A percentile compares a stretch with the other conserved stretches of the same genome.
These are phyloP conservation scores for Ptychoptera contaminata DNA, from an alignment of 2,888 invertebrate genomes.

Conservation along the genomic window DNA sequence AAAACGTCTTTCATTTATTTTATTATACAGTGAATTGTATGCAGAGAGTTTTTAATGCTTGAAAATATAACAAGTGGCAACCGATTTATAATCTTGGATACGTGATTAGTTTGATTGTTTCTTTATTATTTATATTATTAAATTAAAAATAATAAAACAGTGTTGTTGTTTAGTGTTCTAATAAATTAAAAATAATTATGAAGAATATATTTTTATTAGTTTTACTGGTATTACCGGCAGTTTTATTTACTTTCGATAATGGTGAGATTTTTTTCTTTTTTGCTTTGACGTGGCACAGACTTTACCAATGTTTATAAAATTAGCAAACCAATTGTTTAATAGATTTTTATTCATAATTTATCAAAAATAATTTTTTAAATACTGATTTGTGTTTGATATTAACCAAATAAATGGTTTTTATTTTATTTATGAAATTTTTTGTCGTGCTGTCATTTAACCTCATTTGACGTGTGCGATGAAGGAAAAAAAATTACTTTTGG, in stretches of 20 bases:
- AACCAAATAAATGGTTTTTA: not conserved
- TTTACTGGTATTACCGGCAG: conserved; percentile 52
- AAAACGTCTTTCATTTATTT: conserved; percentile 2
- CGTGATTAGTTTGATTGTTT: too few relatives aligned
- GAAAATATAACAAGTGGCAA: too few relatives aligned
- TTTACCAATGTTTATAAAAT: conserved; percentile 3
- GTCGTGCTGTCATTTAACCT: too few relatives aligned
- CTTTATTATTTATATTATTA: not conserved
- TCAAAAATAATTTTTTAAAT: too few relatives aligned
- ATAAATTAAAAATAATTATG: conserved; percentile 36
- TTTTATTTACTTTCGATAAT: conserved; percentile 50
- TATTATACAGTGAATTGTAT: not conserved
- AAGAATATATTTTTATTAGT: conserved; percentile 48
- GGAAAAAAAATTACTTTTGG: not conserved
- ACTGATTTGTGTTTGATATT: too few relatives aligned
- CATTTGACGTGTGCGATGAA: conserved; percentile 11
- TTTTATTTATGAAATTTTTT: not conserved
- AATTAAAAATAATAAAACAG: not conserved
- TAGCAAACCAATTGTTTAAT: not conserved
- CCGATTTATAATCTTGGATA: too few relatives aligned
- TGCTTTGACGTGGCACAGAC: conserved; percentile 33
- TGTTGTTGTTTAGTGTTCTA: not conserved
- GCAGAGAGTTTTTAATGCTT: not conserved
- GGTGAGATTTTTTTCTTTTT: conserved; percentile 40
- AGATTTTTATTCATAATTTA: not conserved